These are phyloP conservation scores for Alca torda DNA, from an alignment of 2,797 vertebrate genomes.

Conservation along the genomic window DNA sequence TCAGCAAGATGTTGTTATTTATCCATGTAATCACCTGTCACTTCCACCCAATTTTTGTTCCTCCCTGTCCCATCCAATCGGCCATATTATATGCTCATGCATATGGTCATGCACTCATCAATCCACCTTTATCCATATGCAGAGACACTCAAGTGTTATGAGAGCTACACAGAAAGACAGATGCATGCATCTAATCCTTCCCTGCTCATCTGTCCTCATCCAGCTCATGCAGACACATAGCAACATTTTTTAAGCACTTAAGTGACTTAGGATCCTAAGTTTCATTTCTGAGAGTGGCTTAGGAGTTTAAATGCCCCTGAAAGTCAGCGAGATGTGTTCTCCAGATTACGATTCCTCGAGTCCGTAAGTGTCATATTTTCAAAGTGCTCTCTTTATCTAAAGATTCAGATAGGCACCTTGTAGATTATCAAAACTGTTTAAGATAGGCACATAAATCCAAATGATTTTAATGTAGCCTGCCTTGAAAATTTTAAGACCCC, in stretches of 20 bases:
- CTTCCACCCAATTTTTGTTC: conserved; percentile 69
- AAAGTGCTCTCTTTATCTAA: conserved; percentile 53
- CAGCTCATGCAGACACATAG: conserved; percentile 14
- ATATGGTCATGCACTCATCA: conserved; percentile 69
- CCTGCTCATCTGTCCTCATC: conserved; percentile 61
- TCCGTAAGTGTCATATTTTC: conserved; percentile 37
- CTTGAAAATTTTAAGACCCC: conserved; percentile 63
- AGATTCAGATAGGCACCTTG: conserved; percentile 58
- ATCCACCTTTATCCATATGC: conserved; percentile 66
- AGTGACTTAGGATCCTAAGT: conserved; percentile 64
- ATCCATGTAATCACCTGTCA: conserved; percentile 71
- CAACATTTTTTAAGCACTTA: conserved; percentile 61
- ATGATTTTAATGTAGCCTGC: conserved; percentile 60
- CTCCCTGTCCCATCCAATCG: conserved; percentile 70
- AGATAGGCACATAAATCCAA: conserved; percentile 60
- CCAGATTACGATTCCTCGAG: conserved; percentile 30
- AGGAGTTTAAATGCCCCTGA: conserved; percentile 43
- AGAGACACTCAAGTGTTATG: conserved; percentile 67
- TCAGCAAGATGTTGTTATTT: conserved; percentile 67
- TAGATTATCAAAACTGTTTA: conserved; percentile 66
- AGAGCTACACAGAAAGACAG: conserved; percentile 60
- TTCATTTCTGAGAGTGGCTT: conserved; percentile 41
- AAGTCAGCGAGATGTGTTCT: conserved; percentile 44
- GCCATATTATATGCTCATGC: conserved; percentile 62
- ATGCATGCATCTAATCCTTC: conserved; percentile 60